A percentile compares a stretch with the other conserved stretches of the same genome.
These are phyloP conservation scores for Hemichromis elongatus DNA, from an alignment of 2,113 vertebrate species.

Conservation along the genomic window DNA sequence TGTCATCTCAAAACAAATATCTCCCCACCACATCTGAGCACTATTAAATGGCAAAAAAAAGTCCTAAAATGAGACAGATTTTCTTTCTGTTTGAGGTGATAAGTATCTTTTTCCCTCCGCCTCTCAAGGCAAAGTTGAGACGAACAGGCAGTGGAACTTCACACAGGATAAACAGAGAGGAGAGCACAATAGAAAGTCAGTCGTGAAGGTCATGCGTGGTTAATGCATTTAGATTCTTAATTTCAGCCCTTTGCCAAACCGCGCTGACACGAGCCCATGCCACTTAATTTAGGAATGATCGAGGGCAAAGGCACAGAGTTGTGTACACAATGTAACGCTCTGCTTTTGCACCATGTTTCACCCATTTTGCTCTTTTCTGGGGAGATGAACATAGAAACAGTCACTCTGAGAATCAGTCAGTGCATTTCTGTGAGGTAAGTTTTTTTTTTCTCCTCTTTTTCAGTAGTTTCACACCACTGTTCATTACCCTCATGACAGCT, in stretches of 20 bases:
- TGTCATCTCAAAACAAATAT: not conserved
- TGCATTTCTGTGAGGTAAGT: not conserved
- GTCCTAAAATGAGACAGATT: not conserved
- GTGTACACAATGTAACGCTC: not conserved
- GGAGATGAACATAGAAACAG: not conserved
- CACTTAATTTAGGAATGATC: not conserved
- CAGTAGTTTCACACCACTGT: not conserved
- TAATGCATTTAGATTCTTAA: constrained; percentile 48
- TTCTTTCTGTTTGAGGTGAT: not conserved
- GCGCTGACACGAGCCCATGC: not conserved
- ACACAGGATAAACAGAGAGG: not conserved
- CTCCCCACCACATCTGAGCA: not conserved
- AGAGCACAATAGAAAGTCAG: not conserved
- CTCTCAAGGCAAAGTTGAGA: not conserved
- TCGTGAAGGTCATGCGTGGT: constrained; percentile 31
- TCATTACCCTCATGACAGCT: constrained; percentile 14
- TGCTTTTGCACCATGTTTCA: not conserved
- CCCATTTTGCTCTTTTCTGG: not conserved
- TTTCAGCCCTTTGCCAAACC: constrained; percentile 17
- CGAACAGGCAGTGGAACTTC: not conserved
- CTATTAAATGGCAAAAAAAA: not conserved
- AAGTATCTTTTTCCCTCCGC: fast-evolving
- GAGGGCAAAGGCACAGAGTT: not conserved
- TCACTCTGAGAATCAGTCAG: not conserved
- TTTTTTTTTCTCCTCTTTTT: not conserved